Evolutionary conservation across 2,113 vertebrate species (phyloP).

Genomic region (Eudyptes chrysolophus): DNA sequence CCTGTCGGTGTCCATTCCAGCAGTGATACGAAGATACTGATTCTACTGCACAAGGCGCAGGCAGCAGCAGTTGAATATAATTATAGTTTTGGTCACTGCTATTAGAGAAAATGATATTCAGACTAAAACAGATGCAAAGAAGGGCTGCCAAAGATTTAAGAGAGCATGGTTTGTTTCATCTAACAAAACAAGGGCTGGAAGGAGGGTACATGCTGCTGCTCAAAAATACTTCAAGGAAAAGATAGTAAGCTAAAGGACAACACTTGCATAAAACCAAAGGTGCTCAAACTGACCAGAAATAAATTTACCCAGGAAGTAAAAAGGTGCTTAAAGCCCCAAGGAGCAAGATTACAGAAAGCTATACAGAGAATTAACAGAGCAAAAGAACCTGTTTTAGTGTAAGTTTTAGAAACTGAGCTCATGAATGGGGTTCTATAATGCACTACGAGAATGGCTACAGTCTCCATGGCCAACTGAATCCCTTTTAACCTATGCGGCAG

Average conservation of each 20-base stretch:
- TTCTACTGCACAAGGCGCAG: neutral
- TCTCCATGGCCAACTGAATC: neutral
- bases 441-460: neutral
- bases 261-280: neutral
- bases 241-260: neutral
- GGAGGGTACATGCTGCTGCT: neutral
- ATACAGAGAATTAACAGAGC: neutral
- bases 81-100: conserved; percentile 2
- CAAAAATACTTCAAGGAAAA: neutral
- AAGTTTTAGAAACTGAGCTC: neutral
- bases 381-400: neutral
- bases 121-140: conserved; percentile 35
- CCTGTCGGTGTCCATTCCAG: neutral
- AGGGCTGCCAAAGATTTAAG: conserved; percentile 4
- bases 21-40: neutral
- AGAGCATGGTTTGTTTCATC: neutral
- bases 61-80: neutral
- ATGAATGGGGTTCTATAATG: neutral
- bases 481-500: neutral
- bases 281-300: neutral
- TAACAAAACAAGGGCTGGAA: neutral
- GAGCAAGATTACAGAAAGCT: neutral
- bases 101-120: neutral
- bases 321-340: neutral
- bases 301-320: neutral